Evolutionary conservation across 2,113 vertebrate species (phyloP).

Genomic region (Labeo rohita): DNA sequence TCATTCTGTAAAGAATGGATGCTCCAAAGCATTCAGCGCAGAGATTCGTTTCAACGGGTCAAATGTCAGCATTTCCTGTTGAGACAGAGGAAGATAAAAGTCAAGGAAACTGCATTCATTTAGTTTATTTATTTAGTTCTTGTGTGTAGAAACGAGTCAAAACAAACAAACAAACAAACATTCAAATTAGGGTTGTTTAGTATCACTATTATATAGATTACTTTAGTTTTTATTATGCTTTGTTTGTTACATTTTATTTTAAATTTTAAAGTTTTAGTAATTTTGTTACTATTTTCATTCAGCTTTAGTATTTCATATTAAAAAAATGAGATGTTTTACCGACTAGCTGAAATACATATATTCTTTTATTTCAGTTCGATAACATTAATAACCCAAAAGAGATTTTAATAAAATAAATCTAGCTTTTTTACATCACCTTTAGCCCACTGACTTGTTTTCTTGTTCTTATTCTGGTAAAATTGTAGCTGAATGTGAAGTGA

Average conservation of each 20-base stretch:
- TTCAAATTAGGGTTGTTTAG: too few relatives aligned
- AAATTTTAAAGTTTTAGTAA: too few relatives aligned
- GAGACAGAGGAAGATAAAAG: constrained; percentile 26
- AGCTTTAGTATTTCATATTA: background rate
- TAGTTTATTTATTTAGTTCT: background rate
- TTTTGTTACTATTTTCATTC: background rate
- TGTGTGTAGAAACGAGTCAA: background rate
- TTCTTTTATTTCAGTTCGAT: background rate
- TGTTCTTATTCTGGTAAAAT: background rate
- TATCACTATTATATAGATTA: too few relatives aligned
- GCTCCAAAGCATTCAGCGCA: constrained; percentile 80
- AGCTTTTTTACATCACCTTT: background rate
- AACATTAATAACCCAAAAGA: too few relatives aligned
- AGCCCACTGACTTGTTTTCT: background rate
- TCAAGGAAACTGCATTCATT: background rate
- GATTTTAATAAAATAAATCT: too few relatives aligned
- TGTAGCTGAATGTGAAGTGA: background rate
- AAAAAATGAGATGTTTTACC: background rate
- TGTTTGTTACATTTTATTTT: too few relatives aligned
- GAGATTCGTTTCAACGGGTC: constrained; percentile 85
- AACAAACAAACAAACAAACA: too few relatives aligned
- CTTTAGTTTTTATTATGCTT: too few relatives aligned
- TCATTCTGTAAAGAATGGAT: constrained; percentile 76
- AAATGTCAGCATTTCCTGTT: constrained; percentile 87
- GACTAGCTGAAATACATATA: background rate